These are phyloP conservation scores for Phalanger gymnotis DNA, from an alignment of 2,797 vertebrate genomes.

Conservation along the genomic window DNA sequence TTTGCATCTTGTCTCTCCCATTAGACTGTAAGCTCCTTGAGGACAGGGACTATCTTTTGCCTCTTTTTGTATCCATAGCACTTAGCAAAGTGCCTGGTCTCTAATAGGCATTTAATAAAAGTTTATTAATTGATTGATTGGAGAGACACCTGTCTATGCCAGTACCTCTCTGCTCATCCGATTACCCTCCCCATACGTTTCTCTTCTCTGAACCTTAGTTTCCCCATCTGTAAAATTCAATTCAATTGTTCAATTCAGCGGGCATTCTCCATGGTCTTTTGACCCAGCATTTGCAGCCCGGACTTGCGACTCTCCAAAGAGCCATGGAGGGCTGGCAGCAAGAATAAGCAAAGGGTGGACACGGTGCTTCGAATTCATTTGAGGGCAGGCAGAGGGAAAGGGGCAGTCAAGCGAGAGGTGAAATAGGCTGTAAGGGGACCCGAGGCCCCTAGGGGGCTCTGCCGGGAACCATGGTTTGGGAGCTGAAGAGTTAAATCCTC, in stretches of 20 bases:
- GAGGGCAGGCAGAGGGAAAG: neutral
- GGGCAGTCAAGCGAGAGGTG: fast-evolving
- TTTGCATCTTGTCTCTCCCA: neutral
- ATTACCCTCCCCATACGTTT: no score
- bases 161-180: neutral
- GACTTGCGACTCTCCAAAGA: neutral
- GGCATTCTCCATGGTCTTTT: neutral
- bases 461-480: neutral
- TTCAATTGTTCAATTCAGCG: neutral
- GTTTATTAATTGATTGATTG: neutral
- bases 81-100: neutral
- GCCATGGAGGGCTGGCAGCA: neutral
- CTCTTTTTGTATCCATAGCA: neutral
- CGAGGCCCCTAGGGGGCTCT: neutral
- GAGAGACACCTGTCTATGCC: neutral
- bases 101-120: neutral
- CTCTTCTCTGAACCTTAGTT: neutral
- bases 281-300: neutral
- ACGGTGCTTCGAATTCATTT: neutral
- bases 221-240: neutral
- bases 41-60: neutral
- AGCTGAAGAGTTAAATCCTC: neutral
- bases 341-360: neutral
- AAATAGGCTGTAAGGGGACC: neutral
- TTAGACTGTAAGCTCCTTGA: neutral